Percentiles rank a stretch among this genome's conserved stretches.
These are phyloP conservation scores for Drosophila littoralis DNA, from an alignment of 1,140 invertebrate species.

Conservation along the genomic window DNA sequence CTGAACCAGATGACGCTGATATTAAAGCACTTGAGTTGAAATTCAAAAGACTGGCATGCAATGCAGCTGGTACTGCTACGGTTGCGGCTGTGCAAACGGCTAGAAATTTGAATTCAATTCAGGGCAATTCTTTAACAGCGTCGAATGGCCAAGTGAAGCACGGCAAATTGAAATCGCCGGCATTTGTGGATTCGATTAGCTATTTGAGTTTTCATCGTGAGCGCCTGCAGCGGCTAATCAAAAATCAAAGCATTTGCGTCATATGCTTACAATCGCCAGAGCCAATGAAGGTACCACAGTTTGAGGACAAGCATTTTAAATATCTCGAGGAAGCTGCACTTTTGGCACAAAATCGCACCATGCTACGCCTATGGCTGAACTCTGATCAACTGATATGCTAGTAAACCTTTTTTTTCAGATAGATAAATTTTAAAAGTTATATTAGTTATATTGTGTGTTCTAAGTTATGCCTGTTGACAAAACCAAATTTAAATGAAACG, in stretches of 20 bases:
- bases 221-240: constrained; percentile 31
- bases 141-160: neutral
- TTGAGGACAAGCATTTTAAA: constrained; percentile 49
- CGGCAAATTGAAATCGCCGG: neutral
- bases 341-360: constrained; percentile 56
- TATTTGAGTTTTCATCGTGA: constrained; percentile 52
- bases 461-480: constrained; percentile 41
- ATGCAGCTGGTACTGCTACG: constrained; percentile 7
- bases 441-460: constrained; percentile 46
- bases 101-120: constrained; percentile 23
- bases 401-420: constrained; percentile 33
- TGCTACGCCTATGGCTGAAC: constrained; percentile 57
- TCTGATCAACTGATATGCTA: constrained; percentile 48
- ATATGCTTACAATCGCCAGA: constrained; percentile 35
- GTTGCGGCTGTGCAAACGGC: constrained; percentile 17
- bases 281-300: constrained; percentile 28
- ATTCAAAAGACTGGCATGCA: constrained; percentile 32
- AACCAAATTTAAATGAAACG: constrained; percentile 46
- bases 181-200: constrained; percentile 30
- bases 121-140: constrained; percentile 26
- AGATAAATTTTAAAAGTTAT: constrained; percentile 52
- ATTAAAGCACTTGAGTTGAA: constrained; percentile 28
- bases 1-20: constrained; percentile 28
- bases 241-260: constrained; percentile 30
- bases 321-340: constrained; percentile 53